Base-by-base conservation (phyloP, 2,113 vertebrate genomes). In the Paramormyrops kingsleyae region DNA sequence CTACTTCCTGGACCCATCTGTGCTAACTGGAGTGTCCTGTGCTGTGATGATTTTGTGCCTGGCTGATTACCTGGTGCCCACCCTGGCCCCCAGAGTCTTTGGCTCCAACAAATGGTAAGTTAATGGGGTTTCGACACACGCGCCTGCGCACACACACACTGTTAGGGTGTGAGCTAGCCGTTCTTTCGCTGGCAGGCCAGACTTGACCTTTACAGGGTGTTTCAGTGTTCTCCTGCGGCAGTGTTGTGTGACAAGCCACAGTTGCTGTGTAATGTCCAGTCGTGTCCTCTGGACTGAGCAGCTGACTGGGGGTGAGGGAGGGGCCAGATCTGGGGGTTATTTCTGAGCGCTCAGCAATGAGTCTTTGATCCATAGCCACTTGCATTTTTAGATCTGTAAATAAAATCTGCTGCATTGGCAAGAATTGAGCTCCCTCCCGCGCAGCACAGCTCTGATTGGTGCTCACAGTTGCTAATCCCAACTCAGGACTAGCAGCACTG, bases 31-130 rank as follows among this genome's bases (percentile, higher is more conserved):
- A 0, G 96, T 99, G 83, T 99, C 99, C 93, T 97, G 97, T 92
- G 95, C 96, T 0, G 95, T 99, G 91, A 99, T 99, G 98, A 95
- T 98, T 93, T 94, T 99, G 90, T 99, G 98, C 91, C 93, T 99
- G 96, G 97, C 98, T 49, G 98, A 99, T 94, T 99, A 99, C 91
- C 96, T 99, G 90, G 98, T 99, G 92, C 98, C 98, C 93, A 98
- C 97, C 70, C 97, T 99, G 46, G 98, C 97, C 2, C 97, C 98
- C 89, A 95, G 97, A 88, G 97, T 99, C 93, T 99, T 99, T 91
- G 98, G 99, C 91, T 97, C 98, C 92, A 98, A 98, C 93, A 98
- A 98, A 95, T 99, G 98, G 99, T 99, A 94, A 92, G 96, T 92
- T 91, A 42, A 42, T 17, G 35, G 74, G 13, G 4, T 39, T 42